phyloP scores from a whole-genome alignment of 2,797 vertebrate genomes.

The Cyclopterus lumpus region DNA sequence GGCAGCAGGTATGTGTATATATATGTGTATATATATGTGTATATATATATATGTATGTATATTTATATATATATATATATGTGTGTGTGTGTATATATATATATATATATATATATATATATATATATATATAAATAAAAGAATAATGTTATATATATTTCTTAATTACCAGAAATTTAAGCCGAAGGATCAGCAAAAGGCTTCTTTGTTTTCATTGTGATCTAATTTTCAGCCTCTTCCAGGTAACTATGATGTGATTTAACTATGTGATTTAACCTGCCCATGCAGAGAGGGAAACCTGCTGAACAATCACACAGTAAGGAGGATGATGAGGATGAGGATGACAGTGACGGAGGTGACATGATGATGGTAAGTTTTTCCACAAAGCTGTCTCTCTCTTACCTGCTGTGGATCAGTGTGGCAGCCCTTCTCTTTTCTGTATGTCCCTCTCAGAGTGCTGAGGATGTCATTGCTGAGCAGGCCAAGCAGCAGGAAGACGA shows the following conservation, averaged over 20 bases:
- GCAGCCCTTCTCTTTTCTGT: background rate
- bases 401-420: background rate
- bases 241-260: background rate
- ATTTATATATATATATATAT: too few species aligned
- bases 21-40: too few species aligned
- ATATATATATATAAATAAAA: too few species aligned
- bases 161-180: constrained; percentile 49
- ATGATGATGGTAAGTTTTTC: constrained; percentile 76
- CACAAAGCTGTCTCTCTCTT: background rate
- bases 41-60: too few species aligned
- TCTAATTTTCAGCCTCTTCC: background rate
- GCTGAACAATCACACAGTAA: constrained; percentile 45
- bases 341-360: constrained; percentile 72
- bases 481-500: constrained; percentile 80
- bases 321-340: constrained; percentile 70
- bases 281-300: constrained; percentile 69
- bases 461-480: constrained; percentile 79
- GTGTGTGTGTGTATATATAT: too few species aligned
- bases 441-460: constrained; percentile 63
- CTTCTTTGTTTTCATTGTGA: background rate
- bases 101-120: too few species aligned
- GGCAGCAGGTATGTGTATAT: too few species aligned
- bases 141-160: too few species aligned
- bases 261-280: background rate
- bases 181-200: constrained; percentile 65